Percentiles rank a stretch among this genome's conserved stretches.
These are phyloP conservation scores for Macrophya annulata DNA, from an alignment of 2,888 invertebrate genomes.

Conservation along the genomic window DNA sequence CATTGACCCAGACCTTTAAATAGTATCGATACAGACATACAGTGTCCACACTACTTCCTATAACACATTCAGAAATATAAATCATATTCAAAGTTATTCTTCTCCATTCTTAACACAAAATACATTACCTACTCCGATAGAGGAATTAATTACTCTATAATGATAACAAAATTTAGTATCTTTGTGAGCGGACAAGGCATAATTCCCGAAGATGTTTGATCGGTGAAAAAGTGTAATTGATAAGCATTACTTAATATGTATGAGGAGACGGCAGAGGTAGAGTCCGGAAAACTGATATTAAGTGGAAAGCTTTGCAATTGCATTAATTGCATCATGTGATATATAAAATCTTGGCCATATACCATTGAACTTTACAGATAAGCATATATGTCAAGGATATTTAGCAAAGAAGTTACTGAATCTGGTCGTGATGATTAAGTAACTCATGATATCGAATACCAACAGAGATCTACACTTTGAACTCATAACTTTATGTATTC, in stretches of 20 bases:
- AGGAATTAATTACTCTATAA: not conserved
- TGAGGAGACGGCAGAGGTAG: not conserved
- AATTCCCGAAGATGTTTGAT: not conserved
- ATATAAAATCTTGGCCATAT: not conserved
- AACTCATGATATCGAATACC: constrained; percentile 5
- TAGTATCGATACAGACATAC: not conserved
- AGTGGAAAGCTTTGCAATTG: not conserved
- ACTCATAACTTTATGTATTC: not conserved
- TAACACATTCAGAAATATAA: not conserved
- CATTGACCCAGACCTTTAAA: not conserved
- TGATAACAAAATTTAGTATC: not conserved
- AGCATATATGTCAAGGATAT: not conserved
- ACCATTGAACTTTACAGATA: constrained; percentile 14
- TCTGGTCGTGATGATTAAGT: not conserved
- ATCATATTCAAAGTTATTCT: not conserved
- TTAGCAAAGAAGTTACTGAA: constrained; percentile 10
- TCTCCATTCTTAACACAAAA: not conserved
- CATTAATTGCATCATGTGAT: not conserved
- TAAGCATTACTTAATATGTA: not conserved
- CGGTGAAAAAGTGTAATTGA: not conserved
- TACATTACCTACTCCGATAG: not conserved
- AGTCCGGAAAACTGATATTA: not conserved
- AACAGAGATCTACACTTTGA: constrained; percentile 9
- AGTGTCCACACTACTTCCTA: not conserved
- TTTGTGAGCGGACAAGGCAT: not conserved